Evolutionary conservation across 1,140 invertebrate species (phyloP).

Genomic region (Centruroides vittatus): DNA sequence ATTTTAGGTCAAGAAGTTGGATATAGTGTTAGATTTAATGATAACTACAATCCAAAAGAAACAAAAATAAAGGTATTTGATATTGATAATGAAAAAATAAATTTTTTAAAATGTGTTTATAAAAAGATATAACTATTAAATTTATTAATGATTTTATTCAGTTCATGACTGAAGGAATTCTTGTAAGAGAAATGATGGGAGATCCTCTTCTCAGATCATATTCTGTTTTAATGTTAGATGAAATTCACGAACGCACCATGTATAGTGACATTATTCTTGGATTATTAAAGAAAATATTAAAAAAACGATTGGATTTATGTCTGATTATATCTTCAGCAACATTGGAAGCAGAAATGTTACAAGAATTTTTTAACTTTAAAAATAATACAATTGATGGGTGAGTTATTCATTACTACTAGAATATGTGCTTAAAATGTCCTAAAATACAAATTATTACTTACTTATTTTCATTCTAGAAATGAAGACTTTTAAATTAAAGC

Average conservation of each 20-base stretch:
- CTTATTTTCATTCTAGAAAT: too few species aligned
- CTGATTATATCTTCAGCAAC: conserved; percentile 90
- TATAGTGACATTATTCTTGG: conserved; percentile 90
- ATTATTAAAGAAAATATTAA: conserved; percentile 76
- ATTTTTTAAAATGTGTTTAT: not conserved
- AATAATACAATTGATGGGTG: conserved; percentile 23
- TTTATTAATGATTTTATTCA: conserved; percentile 30
- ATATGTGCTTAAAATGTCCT: too few species aligned
- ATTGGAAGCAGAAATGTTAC: conserved; percentile 73
- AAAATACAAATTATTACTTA: too few species aligned
- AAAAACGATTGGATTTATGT: conserved; percentile 70
- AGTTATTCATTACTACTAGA: not conserved
- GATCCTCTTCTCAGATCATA: conserved; percentile 85
- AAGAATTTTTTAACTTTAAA: conserved; percentile 75
- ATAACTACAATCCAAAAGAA: conserved; percentile 41
- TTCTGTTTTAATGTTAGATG: conserved; percentile 83
- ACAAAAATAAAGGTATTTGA: conserved; percentile 68
- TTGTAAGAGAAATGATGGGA: conserved; percentile 84
- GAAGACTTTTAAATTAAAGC: too few species aligned
- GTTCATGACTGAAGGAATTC: conserved; percentile 92
- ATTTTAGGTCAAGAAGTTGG: conserved; percentile 71
- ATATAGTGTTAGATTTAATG: conserved; percentile 84
- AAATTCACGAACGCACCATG: conserved; percentile 87
- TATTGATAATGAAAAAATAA: not conserved
- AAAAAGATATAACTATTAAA: conserved; percentile 1